phyloP scores from a whole-genome alignment of 2,113 vertebrate species.

The Peromyscus californicus region DNA sequence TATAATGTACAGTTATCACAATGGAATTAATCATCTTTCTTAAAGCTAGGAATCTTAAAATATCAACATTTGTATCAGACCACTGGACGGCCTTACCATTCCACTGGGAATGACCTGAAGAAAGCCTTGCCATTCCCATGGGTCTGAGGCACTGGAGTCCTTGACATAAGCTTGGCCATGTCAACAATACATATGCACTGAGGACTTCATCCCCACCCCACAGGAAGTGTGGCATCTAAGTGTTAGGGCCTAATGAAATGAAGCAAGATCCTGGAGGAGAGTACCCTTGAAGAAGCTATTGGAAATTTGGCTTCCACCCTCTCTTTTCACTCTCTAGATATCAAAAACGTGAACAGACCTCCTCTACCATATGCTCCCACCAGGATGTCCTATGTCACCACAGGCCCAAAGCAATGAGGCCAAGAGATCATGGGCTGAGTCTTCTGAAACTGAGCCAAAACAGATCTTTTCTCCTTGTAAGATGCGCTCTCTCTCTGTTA shows the following conservation, averaged over 20 bases:
- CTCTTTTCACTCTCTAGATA: neutral
- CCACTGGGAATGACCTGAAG: too few species aligned
- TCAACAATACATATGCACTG: neutral
- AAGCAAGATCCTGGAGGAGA: neutral
- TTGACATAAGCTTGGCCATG: neutral
- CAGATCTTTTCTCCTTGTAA: neutral
- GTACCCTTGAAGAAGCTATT: neutral
- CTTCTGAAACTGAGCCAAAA: neutral
- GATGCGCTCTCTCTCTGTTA: neutral
- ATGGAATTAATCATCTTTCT: neutral
- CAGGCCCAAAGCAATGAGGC: neutral
- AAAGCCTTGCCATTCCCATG: neutral
- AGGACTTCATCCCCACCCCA: neutral
- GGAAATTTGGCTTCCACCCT: neutral
- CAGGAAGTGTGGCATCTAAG: neutral
- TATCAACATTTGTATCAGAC: neutral
- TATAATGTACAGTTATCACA: neutral
- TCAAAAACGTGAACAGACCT: too few species aligned
- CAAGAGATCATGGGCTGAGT: neutral
- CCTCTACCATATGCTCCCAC: neutral
- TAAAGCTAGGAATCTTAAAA: conserved; percentile 16
- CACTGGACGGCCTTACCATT: neutral
- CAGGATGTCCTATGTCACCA: neutral
- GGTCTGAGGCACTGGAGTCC: neutral
- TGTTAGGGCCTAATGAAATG: neutral